phyloP scores from a whole-genome alignment of 2,888 invertebrate genomes.

The Acanthoscelides obtectus region DNA sequence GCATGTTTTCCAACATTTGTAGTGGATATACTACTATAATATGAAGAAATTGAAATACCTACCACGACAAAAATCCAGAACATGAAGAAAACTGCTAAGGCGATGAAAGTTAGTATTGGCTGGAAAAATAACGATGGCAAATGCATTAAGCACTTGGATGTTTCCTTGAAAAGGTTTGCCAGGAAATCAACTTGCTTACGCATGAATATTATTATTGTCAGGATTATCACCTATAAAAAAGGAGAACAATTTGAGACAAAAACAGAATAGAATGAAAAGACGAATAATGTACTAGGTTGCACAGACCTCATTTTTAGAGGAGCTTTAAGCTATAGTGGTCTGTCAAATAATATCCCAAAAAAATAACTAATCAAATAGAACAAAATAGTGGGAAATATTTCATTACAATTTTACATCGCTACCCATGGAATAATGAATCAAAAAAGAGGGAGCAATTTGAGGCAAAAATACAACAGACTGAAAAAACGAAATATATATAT shows the following conservation, averaged over 20 bases:
- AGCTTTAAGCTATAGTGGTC: no score
- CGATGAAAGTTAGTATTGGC: constrained; percentile 76
- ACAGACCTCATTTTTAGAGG: no score
- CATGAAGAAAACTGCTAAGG: constrained; percentile 71
- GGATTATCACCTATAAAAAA: constrained; percentile 62
- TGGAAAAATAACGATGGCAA: constrained; percentile 83
- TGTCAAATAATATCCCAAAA: no score
- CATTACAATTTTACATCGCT: no score
- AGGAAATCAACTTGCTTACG: constrained; percentile 78
- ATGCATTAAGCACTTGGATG: constrained; percentile 79
- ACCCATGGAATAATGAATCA: no score
- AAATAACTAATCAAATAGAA: no score
- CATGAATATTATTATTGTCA: constrained; percentile 70
- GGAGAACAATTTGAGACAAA: no score
- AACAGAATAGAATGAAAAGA: neutral
- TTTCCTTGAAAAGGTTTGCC: constrained; percentile 82
- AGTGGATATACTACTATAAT: neutral
- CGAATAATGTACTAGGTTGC: no score
- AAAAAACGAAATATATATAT: no score
- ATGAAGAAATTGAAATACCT: constrained; percentile 38
- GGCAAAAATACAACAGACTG: no score
- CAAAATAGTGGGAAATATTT: no score
- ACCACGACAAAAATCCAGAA: constrained; percentile 87
- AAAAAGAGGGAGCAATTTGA: no score
- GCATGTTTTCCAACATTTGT: neutral